Evolutionary conservation across 2,113 vertebrate species (phyloP).

Genomic region (Anoplopoma fimbria): DNA sequence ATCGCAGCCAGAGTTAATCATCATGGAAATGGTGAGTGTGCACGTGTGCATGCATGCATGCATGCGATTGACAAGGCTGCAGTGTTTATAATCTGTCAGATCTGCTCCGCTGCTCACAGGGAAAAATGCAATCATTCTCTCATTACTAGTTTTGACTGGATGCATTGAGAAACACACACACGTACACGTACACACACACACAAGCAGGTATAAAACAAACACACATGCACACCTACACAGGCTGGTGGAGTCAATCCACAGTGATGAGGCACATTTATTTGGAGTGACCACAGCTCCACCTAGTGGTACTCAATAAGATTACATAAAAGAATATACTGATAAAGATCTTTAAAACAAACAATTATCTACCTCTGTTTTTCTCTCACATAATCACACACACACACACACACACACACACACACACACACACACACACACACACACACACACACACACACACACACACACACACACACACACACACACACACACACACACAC

Average conservation of each 20-base stretch:
- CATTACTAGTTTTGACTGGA: constrained; percentile 62
- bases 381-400: background rate
- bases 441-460: background rate
- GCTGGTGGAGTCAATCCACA: constrained; percentile 30
- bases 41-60: background rate
- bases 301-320: constrained; percentile 33
- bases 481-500: background rate
- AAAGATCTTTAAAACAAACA: background rate
- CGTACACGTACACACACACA: constrained; percentile 32
- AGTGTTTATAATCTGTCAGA: constrained; percentile 62
- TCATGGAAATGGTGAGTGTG: background rate
- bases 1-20: constrained; percentile 50
- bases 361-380: background rate
- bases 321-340: background rate
- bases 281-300: constrained; percentile 62
- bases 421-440: background rate
- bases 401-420: background rate
- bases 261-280: constrained; percentile 40
- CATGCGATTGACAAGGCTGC: constrained; percentile 19
- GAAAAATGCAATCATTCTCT: constrained; percentile 68
- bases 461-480: background rate
- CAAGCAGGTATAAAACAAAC: constrained; percentile 18
- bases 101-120: constrained; percentile 51
- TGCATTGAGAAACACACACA: constrained; percentile 48
- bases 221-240: constrained; percentile 13